These are phyloP conservation scores for Malaclemys terrapin DNA, from an alignment of 2,113 vertebrate species.

Conservation along the genomic window DNA sequence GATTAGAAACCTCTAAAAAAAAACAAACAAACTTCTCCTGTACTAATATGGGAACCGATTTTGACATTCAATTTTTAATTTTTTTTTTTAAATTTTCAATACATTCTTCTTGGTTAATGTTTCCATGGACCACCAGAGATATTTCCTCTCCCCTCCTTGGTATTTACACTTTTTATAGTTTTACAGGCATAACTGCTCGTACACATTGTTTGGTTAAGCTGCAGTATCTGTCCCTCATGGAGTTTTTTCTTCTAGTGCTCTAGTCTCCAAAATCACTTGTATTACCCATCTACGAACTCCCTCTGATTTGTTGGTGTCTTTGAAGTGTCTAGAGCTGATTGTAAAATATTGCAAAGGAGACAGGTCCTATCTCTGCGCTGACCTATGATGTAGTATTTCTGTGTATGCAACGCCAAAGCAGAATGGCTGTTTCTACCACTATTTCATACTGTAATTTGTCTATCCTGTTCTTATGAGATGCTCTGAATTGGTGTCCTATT, in stretches of 20 bases:
- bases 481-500: neutral
- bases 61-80: neutral
- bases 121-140: constrained; percentile 16
- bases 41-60: neutral
- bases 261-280: neutral
- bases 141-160: neutral
- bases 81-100: neutral
- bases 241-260: constrained; percentile 19
- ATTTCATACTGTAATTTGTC: neutral
- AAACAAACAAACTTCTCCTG: neutral
- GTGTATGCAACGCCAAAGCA: neutral
- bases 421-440: neutral
- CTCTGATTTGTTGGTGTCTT: neutral
- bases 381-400: constrained; percentile 40
- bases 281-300: constrained; percentile 37
- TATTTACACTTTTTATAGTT: constrained; percentile 44
- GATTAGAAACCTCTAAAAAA: constrained; percentile 34
- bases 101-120: neutral
- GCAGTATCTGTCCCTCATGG: neutral
- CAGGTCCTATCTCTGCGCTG: constrained; percentile 37
- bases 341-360: neutral
- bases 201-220: constrained; percentile 47
- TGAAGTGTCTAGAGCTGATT: neutral
- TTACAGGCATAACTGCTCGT: constrained; percentile 28
- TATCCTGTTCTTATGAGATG: neutral